phyloP scores from a whole-genome alignment of 2,113 vertebrate genomes.

The Xiphophorus couchianus region DNA sequence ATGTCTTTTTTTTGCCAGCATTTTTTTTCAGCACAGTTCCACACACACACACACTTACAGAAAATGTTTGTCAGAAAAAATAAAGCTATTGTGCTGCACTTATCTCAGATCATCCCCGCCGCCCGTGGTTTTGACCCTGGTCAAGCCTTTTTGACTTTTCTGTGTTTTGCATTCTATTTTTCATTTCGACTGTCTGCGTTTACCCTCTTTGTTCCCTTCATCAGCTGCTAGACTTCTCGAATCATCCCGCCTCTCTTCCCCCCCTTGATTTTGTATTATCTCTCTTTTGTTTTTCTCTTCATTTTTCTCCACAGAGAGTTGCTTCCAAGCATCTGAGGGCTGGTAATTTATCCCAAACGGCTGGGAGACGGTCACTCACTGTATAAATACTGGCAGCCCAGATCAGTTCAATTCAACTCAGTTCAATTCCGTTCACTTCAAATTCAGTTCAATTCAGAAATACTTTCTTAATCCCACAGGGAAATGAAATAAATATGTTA shows the following conservation, averaged over 20 bases:
- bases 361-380: conserved; percentile 19
- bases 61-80: not conserved
- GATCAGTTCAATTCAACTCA: not conserved
- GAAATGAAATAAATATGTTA: too few species aligned
- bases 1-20: too few species aligned
- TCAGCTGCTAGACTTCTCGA: conserved; percentile 40
- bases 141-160: conserved; percentile 16
- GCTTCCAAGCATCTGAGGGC: conserved; percentile 54
- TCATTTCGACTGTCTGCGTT: conserved; percentile 20
- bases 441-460: too few species aligned
- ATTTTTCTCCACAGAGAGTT: conserved; percentile 37
- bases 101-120: conserved; percentile 30
- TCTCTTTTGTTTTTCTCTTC: conserved; percentile 34
- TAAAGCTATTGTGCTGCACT: not conserved
- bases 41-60: too few species aligned
- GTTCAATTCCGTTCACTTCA: too few species aligned
- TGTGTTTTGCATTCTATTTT: conserved; percentile 4
- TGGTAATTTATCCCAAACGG: conserved; percentile 50
- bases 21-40: not conserved
- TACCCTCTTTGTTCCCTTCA: conserved; percentile 28
- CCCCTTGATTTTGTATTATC: conserved; percentile 30
- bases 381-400: too few species aligned
- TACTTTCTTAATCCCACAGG: too few species aligned
- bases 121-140: conserved; percentile 14
- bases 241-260: not conserved